phyloP scores from a whole-genome alignment of 2,113 vertebrate species.

The Phrynocephalus versicolor region DNA sequence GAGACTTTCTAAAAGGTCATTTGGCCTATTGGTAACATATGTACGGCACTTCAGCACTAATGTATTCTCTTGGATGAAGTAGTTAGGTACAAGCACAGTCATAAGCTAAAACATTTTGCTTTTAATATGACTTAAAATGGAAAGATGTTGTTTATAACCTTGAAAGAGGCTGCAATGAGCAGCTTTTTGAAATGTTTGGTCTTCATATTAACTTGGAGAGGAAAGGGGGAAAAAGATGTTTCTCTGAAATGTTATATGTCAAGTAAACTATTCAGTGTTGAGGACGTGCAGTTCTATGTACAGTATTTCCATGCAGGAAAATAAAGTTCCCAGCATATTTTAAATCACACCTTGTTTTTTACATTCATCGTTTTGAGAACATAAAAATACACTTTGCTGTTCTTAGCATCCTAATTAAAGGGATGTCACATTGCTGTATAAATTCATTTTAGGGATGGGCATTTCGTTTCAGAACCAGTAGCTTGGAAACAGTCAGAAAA shows the following conservation, averaged over 20 bases:
- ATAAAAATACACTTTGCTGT: neutral
- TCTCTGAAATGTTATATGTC: constrained; percentile 11
- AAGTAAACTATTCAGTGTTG: neutral
- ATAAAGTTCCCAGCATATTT: constrained; percentile 9
- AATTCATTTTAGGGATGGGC: too few relatives aligned
- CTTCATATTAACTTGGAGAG: constrained; percentile 7
- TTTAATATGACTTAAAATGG: constrained; percentile 59
- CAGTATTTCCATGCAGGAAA: constrained; percentile 32
- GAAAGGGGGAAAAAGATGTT: neutral
- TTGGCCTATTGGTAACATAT: constrained; percentile 26
- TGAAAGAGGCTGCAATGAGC: neutral
- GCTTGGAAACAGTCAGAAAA: neutral
- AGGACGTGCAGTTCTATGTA: neutral
- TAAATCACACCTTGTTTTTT: neutral
- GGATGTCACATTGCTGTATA: neutral
- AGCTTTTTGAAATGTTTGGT: neutral
- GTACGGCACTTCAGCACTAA: constrained; percentile 40
- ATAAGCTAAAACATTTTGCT: constrained; percentile 55
- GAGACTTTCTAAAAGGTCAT: constrained; percentile 65
- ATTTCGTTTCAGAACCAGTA: too few relatives aligned
- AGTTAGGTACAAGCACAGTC: constrained; percentile 45
- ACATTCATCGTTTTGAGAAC: neutral
- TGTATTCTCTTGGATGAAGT: constrained; percentile 56
- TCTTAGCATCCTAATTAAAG: neutral
- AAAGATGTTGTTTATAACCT: constrained; percentile 52